Conservation (phyloP, 2,797 vertebrate genomes). For the Poliocrania exsul region DNA sequence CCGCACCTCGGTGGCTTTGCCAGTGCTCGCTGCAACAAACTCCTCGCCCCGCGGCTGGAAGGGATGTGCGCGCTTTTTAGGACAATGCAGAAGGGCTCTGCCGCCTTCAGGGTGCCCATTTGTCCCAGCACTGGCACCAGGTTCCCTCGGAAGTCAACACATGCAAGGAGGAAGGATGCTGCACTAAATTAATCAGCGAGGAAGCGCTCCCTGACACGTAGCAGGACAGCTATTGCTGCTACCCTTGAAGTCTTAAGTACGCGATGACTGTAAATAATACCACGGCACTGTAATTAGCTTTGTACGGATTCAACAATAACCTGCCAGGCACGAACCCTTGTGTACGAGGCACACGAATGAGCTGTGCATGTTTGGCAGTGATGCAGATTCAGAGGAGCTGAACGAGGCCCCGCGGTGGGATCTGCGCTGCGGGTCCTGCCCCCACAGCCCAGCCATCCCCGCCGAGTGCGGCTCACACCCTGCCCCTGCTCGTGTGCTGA, state of each 20-base stretch:
- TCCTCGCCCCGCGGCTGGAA: too few relatives aligned
- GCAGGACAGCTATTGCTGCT: neutral
- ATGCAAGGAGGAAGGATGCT: neutral
- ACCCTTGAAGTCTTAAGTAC: neutral
- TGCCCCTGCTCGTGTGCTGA: fast-evolving
- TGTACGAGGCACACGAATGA: fast-evolving
- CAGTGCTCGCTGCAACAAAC: too few relatives aligned
- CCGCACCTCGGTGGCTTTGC: neutral
- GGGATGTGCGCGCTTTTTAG: fast-evolving
- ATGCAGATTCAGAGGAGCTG: fast-evolving
- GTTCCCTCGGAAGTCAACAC: neutral
- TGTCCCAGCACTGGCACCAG: neutral
- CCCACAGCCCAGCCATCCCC: neutral
- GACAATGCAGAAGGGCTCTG: fast-evolving
- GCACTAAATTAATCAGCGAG: neutral
- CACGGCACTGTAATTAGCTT: neutral
- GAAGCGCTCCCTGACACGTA: neutral
- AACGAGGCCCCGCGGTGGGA: neutral
- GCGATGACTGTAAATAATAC: neutral
- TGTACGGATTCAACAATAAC: neutral
- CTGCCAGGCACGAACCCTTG: fast-evolving
- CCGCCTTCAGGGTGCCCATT: fast-evolving
- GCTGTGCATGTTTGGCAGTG: fast-evolving
- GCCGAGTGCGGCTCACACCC: neutral
- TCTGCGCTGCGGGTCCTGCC: neutral